phyloP scores from a whole-genome alignment of 2,797 vertebrate species.

The Synanceia verrucosa region DNA sequence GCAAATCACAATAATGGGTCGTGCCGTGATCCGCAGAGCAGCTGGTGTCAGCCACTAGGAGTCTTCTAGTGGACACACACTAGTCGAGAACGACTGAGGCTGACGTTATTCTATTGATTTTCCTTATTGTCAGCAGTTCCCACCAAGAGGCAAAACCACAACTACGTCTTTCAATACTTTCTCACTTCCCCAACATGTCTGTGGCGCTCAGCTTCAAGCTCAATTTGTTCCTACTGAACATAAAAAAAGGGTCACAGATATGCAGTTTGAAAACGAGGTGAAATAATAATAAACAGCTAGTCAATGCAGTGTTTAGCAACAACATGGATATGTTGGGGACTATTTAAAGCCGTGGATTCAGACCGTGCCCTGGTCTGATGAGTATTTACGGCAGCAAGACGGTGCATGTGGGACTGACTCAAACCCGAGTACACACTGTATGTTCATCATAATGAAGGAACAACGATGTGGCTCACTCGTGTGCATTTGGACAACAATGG shows the following conservation, averaged over 20 bases:
- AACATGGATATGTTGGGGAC: background rate
- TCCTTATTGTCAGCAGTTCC: slow-evolving; percentile 39
- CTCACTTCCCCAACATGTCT: slow-evolving; percentile 36
- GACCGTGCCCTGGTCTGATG: background rate
- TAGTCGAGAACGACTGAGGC: background rate
- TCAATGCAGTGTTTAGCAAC: background rate
- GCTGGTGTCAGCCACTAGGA: background rate
- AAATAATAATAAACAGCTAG: background rate
- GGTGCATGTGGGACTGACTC: background rate
- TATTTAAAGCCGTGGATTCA: background rate
- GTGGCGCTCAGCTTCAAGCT: background rate
- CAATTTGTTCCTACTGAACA: background rate
- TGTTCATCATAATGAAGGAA: background rate
- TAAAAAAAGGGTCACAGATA: background rate
- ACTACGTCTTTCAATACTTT: slow-evolving; percentile 14
- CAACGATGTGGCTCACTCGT: background rate
- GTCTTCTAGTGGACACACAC: background rate
- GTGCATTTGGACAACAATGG: background rate
- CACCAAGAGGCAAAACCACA: slow-evolving; percentile 1
- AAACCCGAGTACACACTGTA: background rate
- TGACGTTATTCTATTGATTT: slow-evolving; percentile 19
- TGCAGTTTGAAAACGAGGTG: background rate
- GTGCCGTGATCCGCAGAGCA: background rate
- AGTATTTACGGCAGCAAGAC: background rate
- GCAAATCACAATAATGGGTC: background rate